These are phyloP conservation scores for Hermatobates lingyangjiaoensis DNA, from an alignment of 1,140 invertebrate species.

Conservation along the genomic window DNA sequence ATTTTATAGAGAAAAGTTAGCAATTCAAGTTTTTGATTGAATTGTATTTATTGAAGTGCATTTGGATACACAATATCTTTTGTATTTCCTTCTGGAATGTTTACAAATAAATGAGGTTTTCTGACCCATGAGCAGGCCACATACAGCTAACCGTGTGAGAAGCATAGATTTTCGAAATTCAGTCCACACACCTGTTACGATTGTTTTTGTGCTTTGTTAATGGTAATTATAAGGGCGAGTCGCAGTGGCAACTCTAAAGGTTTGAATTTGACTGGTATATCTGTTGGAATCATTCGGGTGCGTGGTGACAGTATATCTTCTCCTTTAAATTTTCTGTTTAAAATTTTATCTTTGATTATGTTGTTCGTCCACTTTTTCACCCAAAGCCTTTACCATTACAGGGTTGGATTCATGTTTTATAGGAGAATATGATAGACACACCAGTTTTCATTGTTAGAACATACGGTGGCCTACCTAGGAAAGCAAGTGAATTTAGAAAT, in stretches of 20 bases:
- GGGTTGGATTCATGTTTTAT: conserved; percentile 21
- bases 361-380: conserved; percentile 17
- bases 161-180: too few species aligned
- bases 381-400: conserved; percentile 18
- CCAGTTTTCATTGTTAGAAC: conserved; percentile 14
- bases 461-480: conserved; percentile 15
- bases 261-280: conserved; percentile 15
- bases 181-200: conserved; percentile 12
- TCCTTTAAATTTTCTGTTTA: too few species aligned
- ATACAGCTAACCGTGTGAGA: conserved; percentile 21
- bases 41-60: too few species aligned
- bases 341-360: too few species aligned
- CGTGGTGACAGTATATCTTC: conserved; percentile 9
- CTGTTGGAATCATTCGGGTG: conserved; percentile 10
- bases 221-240: conserved; percentile 27
- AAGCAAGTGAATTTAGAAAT: conserved; percentile 19
- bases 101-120: conserved; percentile 5
- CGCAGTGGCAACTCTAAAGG: conserved; percentile 20
- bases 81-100: conserved; percentile 4
- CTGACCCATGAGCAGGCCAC: conserved; percentile 6
- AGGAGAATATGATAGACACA: conserved; percentile 23
- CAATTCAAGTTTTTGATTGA: too few species aligned
- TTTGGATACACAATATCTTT: too few species aligned
- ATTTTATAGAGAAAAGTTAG: too few species aligned
- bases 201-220: too few species aligned